phyloP scores from a whole-genome alignment of 2,888 invertebrate species.

The Periphyllus acericola region DNA sequence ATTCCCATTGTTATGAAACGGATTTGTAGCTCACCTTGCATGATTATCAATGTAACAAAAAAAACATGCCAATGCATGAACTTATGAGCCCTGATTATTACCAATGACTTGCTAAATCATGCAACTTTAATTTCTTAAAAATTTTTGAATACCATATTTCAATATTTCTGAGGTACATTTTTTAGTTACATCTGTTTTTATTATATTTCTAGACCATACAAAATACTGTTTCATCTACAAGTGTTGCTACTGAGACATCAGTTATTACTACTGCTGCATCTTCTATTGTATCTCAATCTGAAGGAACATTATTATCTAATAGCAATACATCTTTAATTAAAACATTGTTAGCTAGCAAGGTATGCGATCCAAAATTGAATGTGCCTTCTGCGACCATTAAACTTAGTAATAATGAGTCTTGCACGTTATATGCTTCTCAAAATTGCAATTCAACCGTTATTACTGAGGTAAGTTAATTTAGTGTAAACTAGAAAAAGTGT shows the following conservation, averaged over 20 bases:
- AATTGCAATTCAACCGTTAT: slow-evolving; percentile 55
- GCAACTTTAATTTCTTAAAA: no score
- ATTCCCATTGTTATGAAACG: no score
- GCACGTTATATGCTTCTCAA: slow-evolving; percentile 61
- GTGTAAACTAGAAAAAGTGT: not conserved
- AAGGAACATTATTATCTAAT: slow-evolving; percentile 59
- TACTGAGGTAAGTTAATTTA: slow-evolving; percentile 53
- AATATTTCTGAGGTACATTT: not conserved
- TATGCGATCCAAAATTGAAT: slow-evolving; percentile 68
- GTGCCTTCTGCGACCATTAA: slow-evolving; percentile 61
- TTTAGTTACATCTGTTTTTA: not conserved
- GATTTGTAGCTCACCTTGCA: no score
- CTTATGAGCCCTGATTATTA: no score
- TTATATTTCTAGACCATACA: slow-evolving; percentile 38
- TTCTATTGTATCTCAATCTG: slow-evolving; percentile 53
- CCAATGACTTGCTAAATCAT: no score
- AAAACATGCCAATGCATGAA: no score
- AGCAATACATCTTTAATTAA: slow-evolving; percentile 83
- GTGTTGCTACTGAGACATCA: slow-evolving; percentile 51
- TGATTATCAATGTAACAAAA: no score
- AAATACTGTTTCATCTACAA: slow-evolving; percentile 29
- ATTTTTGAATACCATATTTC: no score
- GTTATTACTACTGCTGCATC: slow-evolving; percentile 61
- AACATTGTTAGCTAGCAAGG: slow-evolving; percentile 93
- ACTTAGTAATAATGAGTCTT: slow-evolving; percentile 62